A percentile compares a stretch with the other conserved stretches of the same genome.
Evolutionary conservation across 2,797 vertebrate genomes (phyloP).

Genomic region (Gallirallus australis): DNA sequence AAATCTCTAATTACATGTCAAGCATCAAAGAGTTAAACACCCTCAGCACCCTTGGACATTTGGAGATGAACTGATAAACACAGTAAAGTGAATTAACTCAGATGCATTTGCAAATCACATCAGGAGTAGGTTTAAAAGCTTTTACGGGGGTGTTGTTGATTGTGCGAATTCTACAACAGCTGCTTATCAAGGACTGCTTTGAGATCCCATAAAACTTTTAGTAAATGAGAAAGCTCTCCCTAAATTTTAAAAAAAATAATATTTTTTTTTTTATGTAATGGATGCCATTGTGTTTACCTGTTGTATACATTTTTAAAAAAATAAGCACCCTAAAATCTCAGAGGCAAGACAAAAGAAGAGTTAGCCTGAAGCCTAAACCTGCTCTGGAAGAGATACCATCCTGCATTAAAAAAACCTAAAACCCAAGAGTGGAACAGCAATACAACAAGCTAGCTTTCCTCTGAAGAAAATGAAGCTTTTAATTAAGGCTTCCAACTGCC

Average conservation of each 20-base stretch:
- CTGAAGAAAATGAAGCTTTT: neutral
- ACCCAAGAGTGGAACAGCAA: neutral
- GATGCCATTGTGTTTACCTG: neutral
- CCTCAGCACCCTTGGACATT: neutral
- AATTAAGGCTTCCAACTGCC: neutral
- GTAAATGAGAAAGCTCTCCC: neutral
- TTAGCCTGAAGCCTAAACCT: neutral
- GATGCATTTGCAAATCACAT: neutral
- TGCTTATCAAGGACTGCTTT: neutral
- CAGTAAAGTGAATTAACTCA: neutral
- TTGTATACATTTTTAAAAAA: neutral
- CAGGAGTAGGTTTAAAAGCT: neutral
- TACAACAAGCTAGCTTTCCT: neutral
- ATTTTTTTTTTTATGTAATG: neutral
- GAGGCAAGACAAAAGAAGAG: neutral
- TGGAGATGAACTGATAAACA: neutral
- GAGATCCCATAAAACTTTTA: neutral
- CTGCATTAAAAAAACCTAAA: neutral
- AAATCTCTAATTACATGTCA: neutral
- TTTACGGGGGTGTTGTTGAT: neutral
- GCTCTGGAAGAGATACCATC: neutral
- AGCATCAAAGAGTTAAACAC: neutral
- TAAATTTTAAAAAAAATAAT: no score
- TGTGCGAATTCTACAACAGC: neutral
- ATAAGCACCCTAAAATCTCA: neutral